A percentile compares a stretch with the other conserved stretches of the same genome.
Conservation (phyloP, 2,113 vertebrate species). For the Hippocampus zosterae region DNA sequence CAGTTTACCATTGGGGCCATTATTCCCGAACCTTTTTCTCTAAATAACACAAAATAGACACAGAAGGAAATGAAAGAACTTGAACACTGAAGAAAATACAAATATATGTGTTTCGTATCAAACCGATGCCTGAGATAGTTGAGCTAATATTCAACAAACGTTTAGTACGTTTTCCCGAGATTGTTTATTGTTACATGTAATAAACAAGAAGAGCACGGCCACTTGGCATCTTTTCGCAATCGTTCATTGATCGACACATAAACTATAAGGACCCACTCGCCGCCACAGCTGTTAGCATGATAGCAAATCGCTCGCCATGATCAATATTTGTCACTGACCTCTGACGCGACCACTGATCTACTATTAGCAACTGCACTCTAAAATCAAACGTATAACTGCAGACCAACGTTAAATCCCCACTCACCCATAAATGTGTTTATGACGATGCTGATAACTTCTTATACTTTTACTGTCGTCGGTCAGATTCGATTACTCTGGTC, state of each 20-base stretch:
- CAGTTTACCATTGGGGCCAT: slow-evolving; percentile 38
- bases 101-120: background rate
- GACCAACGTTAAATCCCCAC: background rate
- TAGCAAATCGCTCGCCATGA: slow-evolving; percentile 17
- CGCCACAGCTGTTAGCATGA: slow-evolving; percentile 36
- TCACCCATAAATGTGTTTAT: slow-evolving; percentile 49
- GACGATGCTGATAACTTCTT: slow-evolving; percentile 47
- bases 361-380: too few species aligned
- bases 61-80: background rate
- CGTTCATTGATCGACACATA: background rate
- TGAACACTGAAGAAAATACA: background rate
- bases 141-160: background rate
- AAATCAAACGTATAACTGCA: background rate
- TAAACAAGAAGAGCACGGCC: background rate
- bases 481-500: slow-evolving; percentile 35
- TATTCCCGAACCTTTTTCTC: slow-evolving; percentile 13
- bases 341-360: background rate
- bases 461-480: slow-evolving; percentile 10
- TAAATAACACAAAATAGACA: slow-evolving; percentile 13
- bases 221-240: background rate
- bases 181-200: background rate
- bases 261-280: slow-evolving; percentile 12
- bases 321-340: background rate
- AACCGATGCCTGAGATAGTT: background rate
- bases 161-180: background rate